Percentiles rank a stretch among this genome's conserved stretches.
Evolutionary conservation across 2,113 vertebrate genomes (phyloP).

Genomic region (Psilopsiagon aymara): DNA sequence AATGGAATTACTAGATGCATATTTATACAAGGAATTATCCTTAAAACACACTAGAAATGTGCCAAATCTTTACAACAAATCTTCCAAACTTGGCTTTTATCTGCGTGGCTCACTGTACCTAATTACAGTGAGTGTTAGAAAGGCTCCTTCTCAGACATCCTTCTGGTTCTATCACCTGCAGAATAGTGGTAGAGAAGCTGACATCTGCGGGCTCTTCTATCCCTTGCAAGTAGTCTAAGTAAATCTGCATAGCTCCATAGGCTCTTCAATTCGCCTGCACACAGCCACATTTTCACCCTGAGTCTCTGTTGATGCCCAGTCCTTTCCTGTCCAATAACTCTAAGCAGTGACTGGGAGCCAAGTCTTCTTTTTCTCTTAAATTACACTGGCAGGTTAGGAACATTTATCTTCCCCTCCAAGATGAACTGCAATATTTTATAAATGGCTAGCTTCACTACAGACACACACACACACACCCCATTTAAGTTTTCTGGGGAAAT

Average conservation of each 20-base stretch:
- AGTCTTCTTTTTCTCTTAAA: background rate
- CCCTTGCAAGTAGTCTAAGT: background rate
- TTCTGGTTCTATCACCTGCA: background rate
- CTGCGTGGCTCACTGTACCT: background rate
- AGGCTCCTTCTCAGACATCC: background rate
- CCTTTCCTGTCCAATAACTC: background rate
- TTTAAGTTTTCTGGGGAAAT: background rate
- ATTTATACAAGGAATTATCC: background rate
- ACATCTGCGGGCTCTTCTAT: background rate
- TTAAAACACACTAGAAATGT: background rate
- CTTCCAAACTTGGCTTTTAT: background rate
- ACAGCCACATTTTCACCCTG: background rate
- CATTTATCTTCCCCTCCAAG: background rate
- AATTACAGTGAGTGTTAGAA: background rate
- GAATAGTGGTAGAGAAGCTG: accelerated
- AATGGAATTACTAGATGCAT: background rate
- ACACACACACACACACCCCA: background rate
- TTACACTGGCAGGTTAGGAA: background rate
- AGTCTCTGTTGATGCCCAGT: background rate
- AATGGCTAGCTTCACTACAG: background rate
- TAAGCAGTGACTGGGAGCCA: background rate
- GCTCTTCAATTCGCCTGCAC: background rate
- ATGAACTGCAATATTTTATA: background rate
- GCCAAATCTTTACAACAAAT: background rate
- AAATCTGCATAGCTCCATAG: background rate